Evolutionary conservation across 2,888 invertebrate species (phyloP).

Genomic region (Aproaerema taeniolella): DNA sequence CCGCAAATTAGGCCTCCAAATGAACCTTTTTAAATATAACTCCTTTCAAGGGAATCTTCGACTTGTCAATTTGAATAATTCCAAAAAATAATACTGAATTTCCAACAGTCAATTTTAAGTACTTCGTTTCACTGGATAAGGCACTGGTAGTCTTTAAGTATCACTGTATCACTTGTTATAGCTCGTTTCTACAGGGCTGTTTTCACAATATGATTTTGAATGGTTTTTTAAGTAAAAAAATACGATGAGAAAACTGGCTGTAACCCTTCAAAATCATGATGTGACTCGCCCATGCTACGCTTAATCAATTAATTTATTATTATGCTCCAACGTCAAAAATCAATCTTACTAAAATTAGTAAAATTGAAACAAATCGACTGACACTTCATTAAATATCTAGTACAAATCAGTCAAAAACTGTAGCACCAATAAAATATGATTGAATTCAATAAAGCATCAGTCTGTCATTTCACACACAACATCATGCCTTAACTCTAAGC

Average conservation of each 20-base stretch:
- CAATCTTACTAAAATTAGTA: conserved; percentile 57
- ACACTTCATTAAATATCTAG: conserved; percentile 36
- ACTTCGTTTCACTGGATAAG: conserved; percentile 9
- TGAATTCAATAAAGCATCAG: conserved; percentile 46
- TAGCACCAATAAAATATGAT: conserved; percentile 31
- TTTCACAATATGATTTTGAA: too few relatives aligned
- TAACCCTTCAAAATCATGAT: too few relatives aligned
- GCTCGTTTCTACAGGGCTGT: conserved; percentile 57
- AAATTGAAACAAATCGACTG: conserved; percentile 44
- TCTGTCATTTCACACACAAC: conserved; percentile 51
- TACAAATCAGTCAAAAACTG: conserved; percentile 1
- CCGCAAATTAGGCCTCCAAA: too few relatives aligned
- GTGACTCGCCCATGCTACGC: too few relatives aligned
- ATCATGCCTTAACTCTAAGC: conserved; percentile 68
- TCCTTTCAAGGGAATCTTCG: too few relatives aligned
- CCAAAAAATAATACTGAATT: conserved; percentile 15
- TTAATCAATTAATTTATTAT: conserved; percentile 50
- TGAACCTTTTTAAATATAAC: too few relatives aligned
- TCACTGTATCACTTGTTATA: conserved; percentile 51
- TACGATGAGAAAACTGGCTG: too few relatives aligned
- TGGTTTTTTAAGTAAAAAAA: too few relatives aligned
- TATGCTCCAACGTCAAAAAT: conserved; percentile 51
- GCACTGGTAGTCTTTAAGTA: conserved; percentile 31
- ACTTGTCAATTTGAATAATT: not conserved
- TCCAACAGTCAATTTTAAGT: conserved; percentile 5